Evolutionary conservation across 2,113 vertebrate species (phyloP).

Genomic region (Brachionichthys hirsutus): DNA sequence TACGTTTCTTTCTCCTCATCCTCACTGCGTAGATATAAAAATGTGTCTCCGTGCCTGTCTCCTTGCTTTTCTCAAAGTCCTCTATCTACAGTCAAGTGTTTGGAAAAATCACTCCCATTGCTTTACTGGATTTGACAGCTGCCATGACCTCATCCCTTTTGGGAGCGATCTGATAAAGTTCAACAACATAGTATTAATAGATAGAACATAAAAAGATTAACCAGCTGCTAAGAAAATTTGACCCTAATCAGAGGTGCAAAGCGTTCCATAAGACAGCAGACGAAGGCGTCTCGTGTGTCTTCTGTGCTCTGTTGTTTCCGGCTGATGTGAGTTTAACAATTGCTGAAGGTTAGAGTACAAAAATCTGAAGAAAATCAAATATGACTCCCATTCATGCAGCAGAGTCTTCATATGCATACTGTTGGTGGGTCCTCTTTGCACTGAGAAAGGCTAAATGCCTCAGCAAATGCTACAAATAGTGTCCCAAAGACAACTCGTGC

Average conservation of each 20-base stretch:
- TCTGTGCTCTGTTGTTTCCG: conserved; percentile 21
- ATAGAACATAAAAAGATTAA: conserved; percentile 11
- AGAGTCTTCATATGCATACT: too few relatives aligned
- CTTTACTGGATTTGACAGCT: conserved; percentile 17
- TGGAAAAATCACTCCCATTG: background rate
- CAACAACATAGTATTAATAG: background rate
- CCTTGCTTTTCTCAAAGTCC: conserved; percentile 11
- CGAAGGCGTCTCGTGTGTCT: conserved; percentile 13
- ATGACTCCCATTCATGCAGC: too few relatives aligned
- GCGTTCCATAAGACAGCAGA: conserved; percentile 4
- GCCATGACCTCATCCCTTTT: background rate
- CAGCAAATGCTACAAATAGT: too few relatives aligned
- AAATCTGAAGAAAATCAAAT: too few relatives aligned
- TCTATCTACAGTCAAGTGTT: conserved; percentile 18
- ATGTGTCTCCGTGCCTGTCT: conserved; percentile 29
- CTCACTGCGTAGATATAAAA: conserved; percentile 24
- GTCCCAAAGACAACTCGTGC: too few relatives aligned
- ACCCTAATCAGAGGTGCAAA: conserved; percentile 4
- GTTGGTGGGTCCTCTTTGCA: too few relatives aligned
- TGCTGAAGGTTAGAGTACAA: too few relatives aligned
- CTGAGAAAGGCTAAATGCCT: too few relatives aligned
- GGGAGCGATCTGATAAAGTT: conserved; percentile 1
- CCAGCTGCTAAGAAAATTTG: background rate
- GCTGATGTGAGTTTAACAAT: too few relatives aligned
- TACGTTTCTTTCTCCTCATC: conserved; percentile 15